phyloP scores from a whole-genome alignment of 2,888 invertebrate species.

The Drosophila kambysellisi region DNA sequence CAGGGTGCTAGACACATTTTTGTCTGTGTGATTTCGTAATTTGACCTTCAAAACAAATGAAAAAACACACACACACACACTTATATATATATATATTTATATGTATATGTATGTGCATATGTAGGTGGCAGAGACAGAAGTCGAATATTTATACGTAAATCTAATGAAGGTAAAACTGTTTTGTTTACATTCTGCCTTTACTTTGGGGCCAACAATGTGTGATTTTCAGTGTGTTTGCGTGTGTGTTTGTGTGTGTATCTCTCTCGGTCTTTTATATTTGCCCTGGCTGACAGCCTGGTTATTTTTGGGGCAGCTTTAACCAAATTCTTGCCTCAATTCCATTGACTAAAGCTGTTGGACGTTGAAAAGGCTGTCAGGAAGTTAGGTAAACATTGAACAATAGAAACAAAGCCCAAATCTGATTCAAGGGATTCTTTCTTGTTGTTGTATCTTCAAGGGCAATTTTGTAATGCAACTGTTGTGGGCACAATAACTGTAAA shows the following conservation, averaged over 20 bases:
- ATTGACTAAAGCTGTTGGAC: slow-evolving; percentile 43
- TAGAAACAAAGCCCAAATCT: slow-evolving; percentile 36
- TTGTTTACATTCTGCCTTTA: slow-evolving; percentile 62
- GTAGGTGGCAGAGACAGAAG: slow-evolving; percentile 12
- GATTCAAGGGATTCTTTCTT: slow-evolving; percentile 11
- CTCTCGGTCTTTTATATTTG: slow-evolving; percentile 40
- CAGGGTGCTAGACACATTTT: slow-evolving; percentile 38
- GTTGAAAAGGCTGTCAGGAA: slow-evolving; percentile 47
- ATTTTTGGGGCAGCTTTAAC: slow-evolving; percentile 44
- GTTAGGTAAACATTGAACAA: slow-evolving; percentile 48
- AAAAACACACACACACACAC: slow-evolving; percentile 31
- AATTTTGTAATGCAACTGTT: slow-evolving; percentile 6
- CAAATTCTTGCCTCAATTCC: slow-evolving; percentile 40
- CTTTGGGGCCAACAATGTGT: slow-evolving; percentile 34
- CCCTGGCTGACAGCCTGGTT: slow-evolving; percentile 10
- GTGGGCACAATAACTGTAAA: slow-evolving; percentile 12
- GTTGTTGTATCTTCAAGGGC: slow-evolving; percentile 13
- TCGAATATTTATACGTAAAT: slow-evolving; percentile 73
- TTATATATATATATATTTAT: slow-evolving; percentile 1
- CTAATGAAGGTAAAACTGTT: slow-evolving; percentile 74
- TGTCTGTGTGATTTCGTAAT: slow-evolving; percentile 47
- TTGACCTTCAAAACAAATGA: slow-evolving; percentile 71
- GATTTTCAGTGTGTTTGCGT: slow-evolving; percentile 4
- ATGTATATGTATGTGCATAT: slow-evolving; percentile 3
- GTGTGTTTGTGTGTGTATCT: slow-evolving; percentile 12